Conservation (phyloP, 1,140 invertebrate genomes). For the Aphidius ervi region DNA sequence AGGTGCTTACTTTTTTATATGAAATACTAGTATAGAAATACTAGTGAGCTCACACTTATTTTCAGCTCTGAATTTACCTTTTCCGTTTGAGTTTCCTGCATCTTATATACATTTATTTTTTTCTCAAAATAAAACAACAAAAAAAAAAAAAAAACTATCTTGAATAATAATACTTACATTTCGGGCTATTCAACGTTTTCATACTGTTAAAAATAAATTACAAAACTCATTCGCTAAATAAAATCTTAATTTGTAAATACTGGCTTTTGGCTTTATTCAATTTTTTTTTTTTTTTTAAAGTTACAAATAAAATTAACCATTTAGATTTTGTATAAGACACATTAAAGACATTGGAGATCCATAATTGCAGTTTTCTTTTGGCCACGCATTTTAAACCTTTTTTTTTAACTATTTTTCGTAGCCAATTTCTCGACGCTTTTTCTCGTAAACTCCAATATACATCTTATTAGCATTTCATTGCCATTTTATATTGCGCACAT, state of each 20-base stretch:
- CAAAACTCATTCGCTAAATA: too few species aligned
- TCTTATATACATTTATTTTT: not conserved
- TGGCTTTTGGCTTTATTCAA: too few species aligned
- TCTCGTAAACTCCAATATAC: slow-evolving; percentile 8
- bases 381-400: not conserved
- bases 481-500: slow-evolving; percentile 22
- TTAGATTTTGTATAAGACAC: too few species aligned
- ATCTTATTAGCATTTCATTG: slow-evolving; percentile 32
- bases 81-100: not conserved
- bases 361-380: not conserved
- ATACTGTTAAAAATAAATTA: too few species aligned
- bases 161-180: too few species aligned
- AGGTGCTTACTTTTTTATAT: slow-evolving; percentile 4
- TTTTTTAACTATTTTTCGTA: slow-evolving; percentile 2
- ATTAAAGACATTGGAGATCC: not conserved
- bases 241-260: slow-evolving; percentile 21
- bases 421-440: slow-evolving; percentile 3
- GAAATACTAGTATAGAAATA: too few species aligned
- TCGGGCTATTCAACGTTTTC: too few species aligned
- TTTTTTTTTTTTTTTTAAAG: too few species aligned
- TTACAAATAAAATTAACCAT: too few species aligned
- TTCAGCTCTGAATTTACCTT: not conserved
- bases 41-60: not conserved
- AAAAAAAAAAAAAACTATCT: too few species aligned
- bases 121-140: too few species aligned